These are phyloP conservation scores for Myzus persicae DNA, from an alignment of 1,140 invertebrate species.

Conservation along the genomic window DNA sequence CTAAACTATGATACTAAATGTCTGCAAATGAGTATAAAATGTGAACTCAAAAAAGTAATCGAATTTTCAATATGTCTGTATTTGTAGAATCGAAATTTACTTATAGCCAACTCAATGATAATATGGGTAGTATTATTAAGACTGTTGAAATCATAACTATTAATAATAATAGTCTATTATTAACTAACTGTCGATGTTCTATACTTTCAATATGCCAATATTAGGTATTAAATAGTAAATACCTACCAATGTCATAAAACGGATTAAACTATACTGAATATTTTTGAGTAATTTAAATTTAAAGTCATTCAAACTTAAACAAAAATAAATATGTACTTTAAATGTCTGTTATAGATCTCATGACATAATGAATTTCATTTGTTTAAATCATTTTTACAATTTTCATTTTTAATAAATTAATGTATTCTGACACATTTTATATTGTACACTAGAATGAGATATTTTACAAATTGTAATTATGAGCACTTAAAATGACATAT, in stretches of 20 bases:
- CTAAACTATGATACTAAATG: too few relatives aligned
- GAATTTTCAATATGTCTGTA: too few relatives aligned
- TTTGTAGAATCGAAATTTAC: too few relatives aligned
- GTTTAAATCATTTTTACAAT: background rate
- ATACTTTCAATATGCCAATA: too few relatives aligned
- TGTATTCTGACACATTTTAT: background rate
- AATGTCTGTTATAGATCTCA: background rate
- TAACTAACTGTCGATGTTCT: background rate
- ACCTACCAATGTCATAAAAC: background rate
- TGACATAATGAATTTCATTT: background rate
- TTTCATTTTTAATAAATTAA: background rate
- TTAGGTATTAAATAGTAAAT: too few relatives aligned
- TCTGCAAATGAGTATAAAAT: too few relatives aligned
- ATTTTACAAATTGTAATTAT: background rate
- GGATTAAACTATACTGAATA: background rate
- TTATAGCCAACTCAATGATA: too few relatives aligned
- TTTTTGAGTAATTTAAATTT: background rate
- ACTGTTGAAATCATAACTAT: background rate
- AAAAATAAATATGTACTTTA: too few relatives aligned
- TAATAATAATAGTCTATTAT: too few relatives aligned
- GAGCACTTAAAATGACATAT: background rate
- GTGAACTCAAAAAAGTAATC: too few relatives aligned
- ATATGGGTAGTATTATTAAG: too few relatives aligned
- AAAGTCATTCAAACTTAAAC: background rate
- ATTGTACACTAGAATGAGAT: background rate